Evolutionary conservation across 35 echinoderm and acorn worm genomes (phyloP), one percentile per base, ranked within the genome.

Genomic region (Patiria miniata): DNA sequence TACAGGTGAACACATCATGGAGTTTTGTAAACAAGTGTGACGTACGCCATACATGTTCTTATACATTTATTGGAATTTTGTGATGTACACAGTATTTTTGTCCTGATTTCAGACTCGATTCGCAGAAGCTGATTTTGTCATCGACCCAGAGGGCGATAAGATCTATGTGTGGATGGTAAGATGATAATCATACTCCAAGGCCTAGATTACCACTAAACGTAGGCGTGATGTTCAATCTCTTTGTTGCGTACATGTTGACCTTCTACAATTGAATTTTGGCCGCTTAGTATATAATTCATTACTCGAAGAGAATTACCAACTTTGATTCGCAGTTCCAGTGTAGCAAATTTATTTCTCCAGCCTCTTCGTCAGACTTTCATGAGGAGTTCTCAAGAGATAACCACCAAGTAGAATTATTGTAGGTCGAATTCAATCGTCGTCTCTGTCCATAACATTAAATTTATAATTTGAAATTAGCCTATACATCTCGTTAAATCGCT

Each of bases 141-240:
- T 93, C 23, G 91, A 93, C 23, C 91, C 91, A 54, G 91, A 93
- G 56, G 91, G 91, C 42, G 80, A 93, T 37, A 47, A 34, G 38
- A 54, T 93, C 22, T 93, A 88, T 73, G 39, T 68, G 12, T 93
- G 91, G 91, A 93, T 93, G 91, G 91, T 93, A 55, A 88, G 91
- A 81, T 73, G 2, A 39, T 52, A 17, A 42, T 54, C 26, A 8
- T 85, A n/a, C 53, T 32, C 18, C 2, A 55, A 26, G n/a, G 21
- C 1, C 9, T 19, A 10, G 23, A 51, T 16, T 23, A 17, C 29
- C 29, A 17, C 47, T 44, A 39, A 40, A 18, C 17, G 37, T 16
- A 34, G 12, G 16, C 12, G 19, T 14, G 33, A 79, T 79, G 77
- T 36, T 26, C 36, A 34, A 79, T 19, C 77, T 18, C n/a, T n/a